Evolutionary conservation across 2,888 invertebrate genomes (phyloP), one percentile per base, ranked within the genome.

Genomic region (Elegia similella): DNA sequence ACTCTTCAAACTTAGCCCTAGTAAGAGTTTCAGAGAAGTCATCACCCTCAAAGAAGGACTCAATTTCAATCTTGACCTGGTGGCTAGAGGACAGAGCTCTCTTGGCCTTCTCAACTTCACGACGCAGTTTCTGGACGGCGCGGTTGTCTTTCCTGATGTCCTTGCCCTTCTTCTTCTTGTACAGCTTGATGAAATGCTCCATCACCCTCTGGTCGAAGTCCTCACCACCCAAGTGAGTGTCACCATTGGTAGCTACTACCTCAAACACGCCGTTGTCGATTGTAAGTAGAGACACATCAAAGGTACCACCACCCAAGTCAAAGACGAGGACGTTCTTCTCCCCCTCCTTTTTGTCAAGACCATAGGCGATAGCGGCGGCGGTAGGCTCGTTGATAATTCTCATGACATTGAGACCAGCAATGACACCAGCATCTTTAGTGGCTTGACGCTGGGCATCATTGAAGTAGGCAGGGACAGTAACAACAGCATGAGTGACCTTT

Each of bases 211-310:
- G 98, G 91, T 99, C 98, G 86, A 99, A 99, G 93, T 99, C 99
- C 92, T 99, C 99, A 84, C 99, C 99, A 76, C 99, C 98, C 92
- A 99, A 95, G 87, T 99, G 98, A 70, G 98, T 99, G 83, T 99
- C 98, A 75, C 99, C 99, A 79, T 97, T 97, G 63, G 98, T 98
- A 0, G 97, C 95, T 0, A 96, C 95, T 55, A 95, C 95, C 92
- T 99, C 99, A 84, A 99, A 99, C 6, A 99, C 98, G 56, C 99
- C 99, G 75, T 99, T 98, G 81, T 99, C 99, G 79, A 99, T 99
- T 65, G 99, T 99, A 56, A 99, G 93, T 16, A 99, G 94, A 42
- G 99, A 99, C 15, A 99, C 99, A 88, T 99, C 99, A 80, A 99
- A 99, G 66, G 99, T 99, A 89, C 99, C 99, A 84, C 99, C 99